Percentiles rank a stretch among this genome's conserved stretches.
These are phyloP conservation scores for Melopsittacus undulatus DNA, from an alignment of 2,797 vertebrate species.

Conservation along the genomic window DNA sequence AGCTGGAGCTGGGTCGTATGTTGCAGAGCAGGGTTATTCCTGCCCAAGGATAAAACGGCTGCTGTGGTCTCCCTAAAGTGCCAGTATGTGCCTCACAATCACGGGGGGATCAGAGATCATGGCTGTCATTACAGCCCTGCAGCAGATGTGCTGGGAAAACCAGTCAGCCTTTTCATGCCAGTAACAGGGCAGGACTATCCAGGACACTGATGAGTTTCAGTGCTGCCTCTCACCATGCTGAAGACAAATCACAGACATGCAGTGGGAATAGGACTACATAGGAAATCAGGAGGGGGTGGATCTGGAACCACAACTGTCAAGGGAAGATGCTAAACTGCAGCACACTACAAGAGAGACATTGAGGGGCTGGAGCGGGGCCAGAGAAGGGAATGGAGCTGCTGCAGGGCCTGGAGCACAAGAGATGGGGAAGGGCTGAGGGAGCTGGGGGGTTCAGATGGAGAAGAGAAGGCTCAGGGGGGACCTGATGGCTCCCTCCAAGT, in stretches of 20 bases:
- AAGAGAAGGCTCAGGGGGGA: not conserved
- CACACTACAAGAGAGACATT: not conserved
- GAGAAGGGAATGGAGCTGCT: not conserved
- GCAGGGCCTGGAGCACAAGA: not conserved
- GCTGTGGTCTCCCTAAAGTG: not conserved
- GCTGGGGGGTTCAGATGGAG: not conserved
- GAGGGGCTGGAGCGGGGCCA: not conserved
- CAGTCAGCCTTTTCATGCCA: not conserved
- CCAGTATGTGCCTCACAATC: not conserved
- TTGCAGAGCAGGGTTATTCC: not conserved
- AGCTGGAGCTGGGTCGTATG: not conserved
- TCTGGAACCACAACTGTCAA: not conserved
- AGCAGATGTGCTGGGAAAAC: not conserved
- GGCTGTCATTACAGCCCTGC: not conserved
- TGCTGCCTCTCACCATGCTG: not conserved
- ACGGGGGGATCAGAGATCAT: not conserved
- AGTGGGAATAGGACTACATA: fast-evolving
- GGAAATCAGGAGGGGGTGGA: not conserved
- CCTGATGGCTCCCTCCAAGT: no score
- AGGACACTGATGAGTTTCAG: not conserved
- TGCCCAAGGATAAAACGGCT: not conserved
- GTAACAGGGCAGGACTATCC: not conserved
- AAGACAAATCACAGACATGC: fast-evolving
- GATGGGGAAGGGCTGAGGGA: not conserved
- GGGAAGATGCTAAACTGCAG: not conserved